Evolutionary conservation across 2,888 invertebrate species (phyloP), one percentile per base, ranked within the genome.

Genomic region (Sesamia inferens): DNA sequence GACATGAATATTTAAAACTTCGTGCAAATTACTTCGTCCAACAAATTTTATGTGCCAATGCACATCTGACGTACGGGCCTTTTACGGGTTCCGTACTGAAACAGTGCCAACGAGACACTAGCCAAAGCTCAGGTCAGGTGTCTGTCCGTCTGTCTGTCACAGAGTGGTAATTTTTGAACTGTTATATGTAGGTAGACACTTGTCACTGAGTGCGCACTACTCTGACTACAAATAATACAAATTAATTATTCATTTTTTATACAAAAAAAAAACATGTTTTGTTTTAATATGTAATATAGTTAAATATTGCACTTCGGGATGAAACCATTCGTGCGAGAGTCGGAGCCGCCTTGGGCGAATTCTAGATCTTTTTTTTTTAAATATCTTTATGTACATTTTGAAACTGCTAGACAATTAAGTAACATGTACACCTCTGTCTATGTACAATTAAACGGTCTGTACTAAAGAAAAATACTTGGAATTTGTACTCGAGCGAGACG

Each of bases 1-100:
- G 44, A 59, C 65, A 78, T 64, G 67, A 81, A 74, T 81, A 81
- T 78, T 68, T 55, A 74, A 13, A 81, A 78, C 61, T 74, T 51
- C 51, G 51, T 44, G 19, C 66, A 64, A 69, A 61, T 47, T 51
- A 68, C 31, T 59, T 59, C 66, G 24, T 51, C 19, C 11, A 47
- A 47, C 58, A 57, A 66, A 75, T 69, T 44, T 44, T 11, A 44
- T 44, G 39, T 63, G 42, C 54, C 13, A 71, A 65, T 70, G 66
- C 63, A 62, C 48, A 66, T 31, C 42, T 61, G 63, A 61, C 39
- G 66, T 48, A 13, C 0, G n/a, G 63, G 47, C 24, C 24, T 48
- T 65, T 66, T 19, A 19, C 8, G n/a, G 51, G 51, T 51, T 51
- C 51, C 51, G 51, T 51, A 51, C 51, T 19, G 51, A 51, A 51